Evolutionary conservation across 2,888 invertebrate genomes (phyloP), one percentile per base, ranked within the genome.

Genomic region (Vannuccia rotundouncinata): DNA sequence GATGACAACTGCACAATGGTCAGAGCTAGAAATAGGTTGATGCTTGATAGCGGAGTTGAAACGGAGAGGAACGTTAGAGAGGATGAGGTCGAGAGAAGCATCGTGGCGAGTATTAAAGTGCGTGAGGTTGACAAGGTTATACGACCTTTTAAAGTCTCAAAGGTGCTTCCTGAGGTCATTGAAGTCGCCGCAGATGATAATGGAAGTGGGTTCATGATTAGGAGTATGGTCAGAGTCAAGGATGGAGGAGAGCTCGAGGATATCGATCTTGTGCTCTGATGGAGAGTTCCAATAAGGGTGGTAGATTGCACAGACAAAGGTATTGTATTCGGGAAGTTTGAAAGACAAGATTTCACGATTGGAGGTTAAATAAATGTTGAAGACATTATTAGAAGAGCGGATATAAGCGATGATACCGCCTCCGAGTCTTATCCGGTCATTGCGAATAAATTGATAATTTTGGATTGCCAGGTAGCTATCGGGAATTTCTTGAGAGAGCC

Each of bases 181-280:
- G 66, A 66, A 66, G 66, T 66, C 66, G 66, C 66, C 66, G 66
- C 66, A 22, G 66, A 66, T 66, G 25, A 66, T 66, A 27, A 27
- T 22, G 25, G 66, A 22, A 27, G 66, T 17, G 13, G 13, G 22
- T 10, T 45, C 45, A 66, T 66, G 66, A 66, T 66, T 66, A 66
- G 66, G 66, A 66, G 66, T n/a, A 22, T 66, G 66, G 5, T 66
- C 66, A 66, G 66, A 66, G 66, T 66, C 66, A 17, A 66, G 66
- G 66, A 66, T 66, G 66, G 66, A 66, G 66, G 66, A 66, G 66
- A 66, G 66, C 66, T 66, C 66, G 66, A 66, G 66, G 66, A 66
- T 66, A 66, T 66, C 66, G 66, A 22, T 66, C 66, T 66, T 66
- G 22, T 66, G 66, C 66, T 66, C 66, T 66, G 66, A 66, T 66